Base-by-base conservation (phyloP, 2,888 invertebrate genomes). In the Xylocampa areola region DNA sequence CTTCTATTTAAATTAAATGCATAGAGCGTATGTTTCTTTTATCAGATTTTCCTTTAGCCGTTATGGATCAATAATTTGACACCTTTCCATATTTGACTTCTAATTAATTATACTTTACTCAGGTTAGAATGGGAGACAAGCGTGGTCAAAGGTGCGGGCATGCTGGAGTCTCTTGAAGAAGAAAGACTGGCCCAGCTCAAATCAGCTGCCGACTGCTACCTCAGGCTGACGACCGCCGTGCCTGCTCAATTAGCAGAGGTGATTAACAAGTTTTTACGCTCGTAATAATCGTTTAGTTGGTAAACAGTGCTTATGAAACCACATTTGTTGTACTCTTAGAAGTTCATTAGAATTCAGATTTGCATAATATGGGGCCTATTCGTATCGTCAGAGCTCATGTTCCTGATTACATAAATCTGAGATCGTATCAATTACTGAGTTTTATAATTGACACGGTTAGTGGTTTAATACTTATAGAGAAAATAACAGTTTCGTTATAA, bases 61-160 rank as follows among this genome's bases (percentile, higher is more conserved):
- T 29, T n/a, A 40, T 14, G 19, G 1, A 16, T 2, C 17, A 32
- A 14, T 7, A 32, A 27, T 27, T 27, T 10, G 1, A 2, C 4
- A 27, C 10, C n/a, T n/a, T 11, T 1, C 29, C 29, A 29, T n/a
- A n/a, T n/a, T 11, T 29, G 29, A 11, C n/a, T 10, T 4, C 5
- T 2, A 25, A 10, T 8, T 16, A 19, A 4, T 30, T 30, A 3
- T 33, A 5, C 13, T 47, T 29, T 60, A 77, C 68, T 2, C 77
- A 96, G 97, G 88, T 91, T 98, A 85, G 98, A 98, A 91, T 98
- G 98, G 97, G 98, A 99, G 92, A 96, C 97, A 68, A 96, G 98
- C 6, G 97, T 98, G 8, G 95, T 97, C 61, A 96, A 97, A 82
- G 98, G 98, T 13, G 97, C 97, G 19, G 96, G 96, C 17, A 97